Percentiles rank a stretch among this genome's conserved stretches.
Evolutionary conservation across 1,140 invertebrate genomes (phyloP).

Genomic region (Euschistus heros): DNA sequence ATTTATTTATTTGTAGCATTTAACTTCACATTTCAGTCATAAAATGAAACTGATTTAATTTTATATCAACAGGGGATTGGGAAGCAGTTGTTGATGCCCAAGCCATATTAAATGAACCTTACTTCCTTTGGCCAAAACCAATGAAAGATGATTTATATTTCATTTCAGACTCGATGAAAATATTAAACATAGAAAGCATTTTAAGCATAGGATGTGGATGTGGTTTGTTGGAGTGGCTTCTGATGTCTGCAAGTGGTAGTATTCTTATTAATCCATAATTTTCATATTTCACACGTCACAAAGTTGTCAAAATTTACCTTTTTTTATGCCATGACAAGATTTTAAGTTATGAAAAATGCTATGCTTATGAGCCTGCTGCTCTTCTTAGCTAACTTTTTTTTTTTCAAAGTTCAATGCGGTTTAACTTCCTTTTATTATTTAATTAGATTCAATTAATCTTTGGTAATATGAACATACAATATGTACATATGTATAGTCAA

Average conservation of each 20-base stretch:
- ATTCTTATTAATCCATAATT: not conserved
- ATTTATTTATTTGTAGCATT: not conserved
- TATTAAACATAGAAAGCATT: not conserved
- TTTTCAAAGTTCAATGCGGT: not conserved
- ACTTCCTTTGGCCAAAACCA: slow-evolving; percentile 9
- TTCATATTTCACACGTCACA: not conserved
- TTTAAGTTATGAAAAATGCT: not conserved
- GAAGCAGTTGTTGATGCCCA: not conserved
- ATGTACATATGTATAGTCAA: too few species aligned
- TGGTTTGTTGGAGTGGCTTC: slow-evolving; percentile 15
- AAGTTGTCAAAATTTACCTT: too few species aligned
- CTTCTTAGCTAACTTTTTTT: not conserved
- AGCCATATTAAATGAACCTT: not conserved
- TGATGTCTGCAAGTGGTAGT: slow-evolving; percentile 3
- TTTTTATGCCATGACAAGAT: too few species aligned
- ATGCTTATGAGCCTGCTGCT: not conserved
- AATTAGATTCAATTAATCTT: too few species aligned
- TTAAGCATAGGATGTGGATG: slow-evolving; percentile 17
- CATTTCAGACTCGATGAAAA: not conserved
- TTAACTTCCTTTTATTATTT: not conserved
- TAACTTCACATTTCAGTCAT: not conserved
- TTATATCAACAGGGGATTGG: not conserved
- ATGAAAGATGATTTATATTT: slow-evolving; percentile 3
- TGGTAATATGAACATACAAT: too few species aligned
- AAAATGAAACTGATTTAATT: not conserved